phyloP scores from a whole-genome alignment of 2,113 vertebrate genomes.

The Peromyscus polionotus region DNA sequence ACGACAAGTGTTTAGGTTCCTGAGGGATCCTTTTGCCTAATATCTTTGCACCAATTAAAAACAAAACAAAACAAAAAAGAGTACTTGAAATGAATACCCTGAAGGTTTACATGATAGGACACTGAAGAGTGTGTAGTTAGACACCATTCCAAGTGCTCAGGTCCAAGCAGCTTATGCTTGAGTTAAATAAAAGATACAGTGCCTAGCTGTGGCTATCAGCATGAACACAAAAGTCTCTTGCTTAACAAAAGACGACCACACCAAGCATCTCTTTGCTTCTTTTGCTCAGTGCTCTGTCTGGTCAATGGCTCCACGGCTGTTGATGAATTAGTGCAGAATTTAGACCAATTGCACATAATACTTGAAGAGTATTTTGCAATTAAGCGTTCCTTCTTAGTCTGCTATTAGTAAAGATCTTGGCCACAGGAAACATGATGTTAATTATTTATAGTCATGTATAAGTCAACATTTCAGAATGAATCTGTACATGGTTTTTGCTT shows the following conservation, averaged over 20 bases:
- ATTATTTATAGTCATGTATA: neutral
- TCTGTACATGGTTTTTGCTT: neutral
- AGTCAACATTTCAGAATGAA: neutral
- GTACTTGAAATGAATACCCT: neutral
- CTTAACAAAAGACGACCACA: neutral
- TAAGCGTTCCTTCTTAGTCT: constrained; percentile 24
- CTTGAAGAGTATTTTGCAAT: neutral
- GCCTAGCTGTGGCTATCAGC: neutral
- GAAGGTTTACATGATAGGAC: neutral
- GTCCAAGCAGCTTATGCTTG: neutral
- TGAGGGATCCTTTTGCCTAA: neutral
- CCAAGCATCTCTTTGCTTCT: neutral
- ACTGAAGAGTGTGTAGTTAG: neutral
- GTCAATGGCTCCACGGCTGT: neutral
- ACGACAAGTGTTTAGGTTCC: neutral
- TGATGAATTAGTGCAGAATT: neutral
- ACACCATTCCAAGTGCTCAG: constrained; percentile 10
- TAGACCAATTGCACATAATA: neutral
- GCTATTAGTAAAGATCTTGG: neutral
- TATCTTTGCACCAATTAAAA: neutral
- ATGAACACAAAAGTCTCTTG: neutral
- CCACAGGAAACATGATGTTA: neutral
- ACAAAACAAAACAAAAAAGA: no score
- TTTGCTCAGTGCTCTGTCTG: neutral
- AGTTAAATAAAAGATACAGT: neutral